These are phyloP conservation scores for Drosophila greeni DNA, from an alignment of 2,888 invertebrate genomes.

Conservation along the genomic window DNA sequence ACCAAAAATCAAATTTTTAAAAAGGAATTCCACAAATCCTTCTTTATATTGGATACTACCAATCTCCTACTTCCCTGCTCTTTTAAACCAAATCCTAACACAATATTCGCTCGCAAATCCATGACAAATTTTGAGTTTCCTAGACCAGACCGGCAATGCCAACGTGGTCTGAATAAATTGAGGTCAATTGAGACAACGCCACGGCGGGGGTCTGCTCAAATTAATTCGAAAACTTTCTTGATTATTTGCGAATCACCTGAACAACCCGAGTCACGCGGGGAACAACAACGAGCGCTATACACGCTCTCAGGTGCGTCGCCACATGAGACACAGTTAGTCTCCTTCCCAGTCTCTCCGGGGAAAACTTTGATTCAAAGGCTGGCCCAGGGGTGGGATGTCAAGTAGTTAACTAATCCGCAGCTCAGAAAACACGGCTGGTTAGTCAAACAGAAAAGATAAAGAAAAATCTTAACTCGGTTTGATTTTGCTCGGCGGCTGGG, in stretches of 20 bases:
- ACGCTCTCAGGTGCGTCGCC: conserved; percentile 51
- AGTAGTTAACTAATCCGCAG: conserved; percentile 66
- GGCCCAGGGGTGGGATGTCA: conserved; percentile 48
- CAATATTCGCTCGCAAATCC: conserved; percentile 4
- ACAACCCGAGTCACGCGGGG: conserved; percentile 29
- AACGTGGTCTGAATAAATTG: conserved; percentile 66
- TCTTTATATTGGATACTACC: neutral
- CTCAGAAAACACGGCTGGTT: conserved; percentile 64
- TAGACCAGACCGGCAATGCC: conserved; percentile 7
- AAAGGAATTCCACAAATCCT: no score
- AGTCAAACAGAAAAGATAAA: conserved; percentile 53
- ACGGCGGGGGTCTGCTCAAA: conserved; percentile 44
- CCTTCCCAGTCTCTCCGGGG: conserved; percentile 29
- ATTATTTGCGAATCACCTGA: conserved; percentile 71
- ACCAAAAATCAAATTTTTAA: neutral
- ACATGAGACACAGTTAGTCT: conserved; percentile 33
- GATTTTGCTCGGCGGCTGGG: conserved; percentile 35
- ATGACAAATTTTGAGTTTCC: conserved; percentile 27
- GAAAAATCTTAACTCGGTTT: conserved; percentile 45
- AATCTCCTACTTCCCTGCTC: neutral
- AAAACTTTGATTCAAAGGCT: conserved; percentile 59
- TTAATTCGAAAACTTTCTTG: conserved; percentile 71
- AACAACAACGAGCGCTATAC: conserved; percentile 51
- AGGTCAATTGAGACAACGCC: conserved; percentile 40
- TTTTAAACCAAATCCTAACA: neutral